Conservation (phyloP, 2,888 invertebrate genomes). For the Himalopsyche kuldschensis region DNA sequence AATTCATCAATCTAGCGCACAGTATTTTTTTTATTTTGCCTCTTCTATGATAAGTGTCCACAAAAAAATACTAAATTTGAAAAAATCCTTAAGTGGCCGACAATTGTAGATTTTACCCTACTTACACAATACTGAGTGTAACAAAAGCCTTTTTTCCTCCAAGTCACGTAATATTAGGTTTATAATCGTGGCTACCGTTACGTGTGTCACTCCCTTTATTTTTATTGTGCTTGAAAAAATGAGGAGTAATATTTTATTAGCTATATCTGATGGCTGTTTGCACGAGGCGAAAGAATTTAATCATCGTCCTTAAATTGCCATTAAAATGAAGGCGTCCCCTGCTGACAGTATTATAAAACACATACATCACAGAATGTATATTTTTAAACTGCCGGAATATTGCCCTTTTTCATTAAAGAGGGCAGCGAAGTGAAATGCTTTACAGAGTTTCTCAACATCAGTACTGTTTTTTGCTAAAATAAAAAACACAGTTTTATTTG, state of each 20-base stretch:
- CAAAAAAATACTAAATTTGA: too few species aligned
- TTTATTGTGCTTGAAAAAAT: background rate
- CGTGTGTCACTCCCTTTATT: background rate
- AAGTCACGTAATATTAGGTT: background rate
- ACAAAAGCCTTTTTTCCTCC: too few species aligned
- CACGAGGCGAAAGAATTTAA: background rate
- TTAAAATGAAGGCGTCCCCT: background rate
- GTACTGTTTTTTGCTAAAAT: too few species aligned
- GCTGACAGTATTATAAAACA: background rate
- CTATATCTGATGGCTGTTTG: background rate
- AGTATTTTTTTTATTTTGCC: too few species aligned
- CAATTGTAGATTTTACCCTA: background rate
- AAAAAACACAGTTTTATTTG: too few species aligned
- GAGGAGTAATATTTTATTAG: background rate
- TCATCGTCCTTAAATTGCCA: background rate
- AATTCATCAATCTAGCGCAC: too few species aligned
- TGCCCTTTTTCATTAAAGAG: slow-evolving; percentile 3
- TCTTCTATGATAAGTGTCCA: too few species aligned
- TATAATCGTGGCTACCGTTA: background rate
- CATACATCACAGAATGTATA: background rate
- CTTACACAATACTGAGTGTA: background rate
- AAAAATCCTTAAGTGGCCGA: too few species aligned
- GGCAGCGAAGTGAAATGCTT: background rate
- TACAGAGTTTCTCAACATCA: background rate
- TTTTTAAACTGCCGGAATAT: background rate